Evolutionary conservation across 1,140 invertebrate species (phyloP).

Genomic region (Adoxophyes honmai): DNA sequence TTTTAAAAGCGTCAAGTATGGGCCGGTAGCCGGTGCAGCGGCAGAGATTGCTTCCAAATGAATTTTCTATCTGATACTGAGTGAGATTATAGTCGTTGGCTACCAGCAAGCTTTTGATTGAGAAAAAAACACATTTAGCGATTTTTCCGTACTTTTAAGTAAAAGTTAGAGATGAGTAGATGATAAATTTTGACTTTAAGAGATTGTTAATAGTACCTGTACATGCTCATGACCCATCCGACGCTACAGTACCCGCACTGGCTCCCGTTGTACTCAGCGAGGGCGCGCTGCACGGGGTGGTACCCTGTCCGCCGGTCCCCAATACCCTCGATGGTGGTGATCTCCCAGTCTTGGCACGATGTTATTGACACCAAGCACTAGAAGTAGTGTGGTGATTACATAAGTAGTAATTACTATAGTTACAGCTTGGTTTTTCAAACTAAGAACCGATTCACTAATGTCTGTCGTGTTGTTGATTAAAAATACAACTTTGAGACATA

Average conservation of each 20-base stretch:
- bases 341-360: slow-evolving; percentile 83
- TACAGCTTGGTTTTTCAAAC: no score
- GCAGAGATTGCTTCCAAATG: slow-evolving; percentile 86
- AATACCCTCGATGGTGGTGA: slow-evolving; percentile 88
- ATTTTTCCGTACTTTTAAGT: no score
- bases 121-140: no score
- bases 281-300: slow-evolving; percentile 82
- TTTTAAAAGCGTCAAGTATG: slow-evolving; percentile 87
- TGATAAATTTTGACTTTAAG: no score
- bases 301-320: slow-evolving; percentile 84
- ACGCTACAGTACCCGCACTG: slow-evolving; percentile 91
- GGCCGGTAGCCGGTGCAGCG: slow-evolving; percentile 91
- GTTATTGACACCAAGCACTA: slow-evolving; percentile 84
- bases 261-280: slow-evolving; percentile 85
- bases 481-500: no score
- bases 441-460: no score
- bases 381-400: slow-evolving; percentile 9
- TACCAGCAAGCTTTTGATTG: slow-evolving; percentile 27
- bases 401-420: no score
- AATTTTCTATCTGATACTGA: slow-evolving; percentile 82
- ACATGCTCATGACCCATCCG: slow-evolving; percentile 92
- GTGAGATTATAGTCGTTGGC: slow-evolving; percentile 59
- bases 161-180: no score
- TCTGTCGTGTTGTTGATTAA: no score
- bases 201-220: slow-evolving; percentile 73